These are phyloP conservation scores for Tanytarsus gracilentus DNA, from an alignment of 2,888 invertebrate species.

Conservation along the genomic window DNA sequence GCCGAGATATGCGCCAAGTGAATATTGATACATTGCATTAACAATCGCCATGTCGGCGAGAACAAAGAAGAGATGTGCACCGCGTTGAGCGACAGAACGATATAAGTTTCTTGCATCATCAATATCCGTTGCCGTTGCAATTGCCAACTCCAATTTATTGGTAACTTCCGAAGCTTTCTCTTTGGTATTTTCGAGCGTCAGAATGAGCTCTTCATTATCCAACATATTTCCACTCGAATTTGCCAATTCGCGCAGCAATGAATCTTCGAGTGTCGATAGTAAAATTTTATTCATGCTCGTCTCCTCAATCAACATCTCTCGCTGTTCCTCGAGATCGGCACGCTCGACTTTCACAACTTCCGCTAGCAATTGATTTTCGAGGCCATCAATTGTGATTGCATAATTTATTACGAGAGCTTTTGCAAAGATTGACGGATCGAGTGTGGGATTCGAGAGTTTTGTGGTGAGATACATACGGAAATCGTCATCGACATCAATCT, in stretches of 20 bases:
- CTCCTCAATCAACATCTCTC: conserved; percentile 71
- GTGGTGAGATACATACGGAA: conserved; percentile 86
- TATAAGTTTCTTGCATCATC: conserved; percentile 77
- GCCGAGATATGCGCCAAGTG: conserved; percentile 72
- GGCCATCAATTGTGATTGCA: conserved; percentile 74
- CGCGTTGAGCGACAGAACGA: conserved; percentile 73
- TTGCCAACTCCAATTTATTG: conserved; percentile 68
- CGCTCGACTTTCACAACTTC: conserved; percentile 82
- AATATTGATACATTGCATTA: conserved; percentile 89
- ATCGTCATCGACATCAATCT: conserved; percentile 80
- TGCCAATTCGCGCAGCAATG: conserved; percentile 71
- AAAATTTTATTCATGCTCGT: conserved; percentile 79
- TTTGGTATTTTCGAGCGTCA: conserved; percentile 82
- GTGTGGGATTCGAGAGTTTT: conserved; percentile 78
- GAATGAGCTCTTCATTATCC: conserved; percentile 77
- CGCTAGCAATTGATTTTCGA: conserved; percentile 84
- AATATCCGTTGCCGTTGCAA: conserved; percentile 68
- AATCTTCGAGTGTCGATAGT: conserved; percentile 75
- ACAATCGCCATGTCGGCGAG: conserved; percentile 82
- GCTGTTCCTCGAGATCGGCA: conserved; percentile 77
- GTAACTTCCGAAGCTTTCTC: conserved; percentile 74
- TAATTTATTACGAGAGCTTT: conserved; percentile 86
- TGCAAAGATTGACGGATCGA: conserved; percentile 78
- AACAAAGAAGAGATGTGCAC: conserved; percentile 84
- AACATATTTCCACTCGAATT: conserved; percentile 87